These are phyloP conservation scores for Agonopterix alstromeriana DNA, from an alignment of 2,888 invertebrate genomes.

Conservation along the genomic window DNA sequence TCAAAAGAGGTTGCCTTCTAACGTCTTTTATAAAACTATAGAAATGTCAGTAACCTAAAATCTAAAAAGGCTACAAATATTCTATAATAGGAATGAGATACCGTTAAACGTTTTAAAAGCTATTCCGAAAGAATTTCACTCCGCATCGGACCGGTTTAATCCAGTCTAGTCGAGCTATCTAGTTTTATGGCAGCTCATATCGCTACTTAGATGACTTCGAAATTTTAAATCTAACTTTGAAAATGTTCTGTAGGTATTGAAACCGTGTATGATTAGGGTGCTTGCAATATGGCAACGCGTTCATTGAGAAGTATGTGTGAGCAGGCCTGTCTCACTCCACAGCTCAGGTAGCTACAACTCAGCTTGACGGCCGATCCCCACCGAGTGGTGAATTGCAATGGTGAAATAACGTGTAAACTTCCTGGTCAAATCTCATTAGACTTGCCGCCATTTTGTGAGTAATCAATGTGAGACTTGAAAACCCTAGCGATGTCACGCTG, in stretches of 20 bases:
- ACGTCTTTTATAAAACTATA: too few species aligned
- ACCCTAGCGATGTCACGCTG: too few species aligned
- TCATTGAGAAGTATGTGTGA: too few species aligned
- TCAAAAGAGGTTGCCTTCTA: too few species aligned
- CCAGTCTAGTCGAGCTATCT: constrained; percentile 7
- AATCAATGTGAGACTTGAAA: too few species aligned
- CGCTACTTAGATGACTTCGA: background rate
- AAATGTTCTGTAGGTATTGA: background rate
- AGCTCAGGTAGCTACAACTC: too few species aligned
- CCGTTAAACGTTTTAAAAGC: constrained; percentile 3
- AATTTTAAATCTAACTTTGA: background rate
- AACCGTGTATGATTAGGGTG: background rate
- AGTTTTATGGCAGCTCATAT: constrained; percentile 2
- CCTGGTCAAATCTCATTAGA: too few species aligned
- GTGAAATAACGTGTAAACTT: too few species aligned
- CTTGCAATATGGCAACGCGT: background rate
- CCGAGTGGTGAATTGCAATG: too few species aligned
- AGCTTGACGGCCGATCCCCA: too few species aligned
- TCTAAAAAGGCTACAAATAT: background rate
- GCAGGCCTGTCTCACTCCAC: too few species aligned
- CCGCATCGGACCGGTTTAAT: background rate
- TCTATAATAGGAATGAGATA: background rate
- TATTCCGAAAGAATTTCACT: background rate
- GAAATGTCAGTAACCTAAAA: background rate
- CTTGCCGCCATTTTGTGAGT: too few species aligned